phyloP scores from a whole-genome alignment of 2,113 vertebrate species.

The Rattus norvegicus region GRCr8 NC_086031.1:70206501-70207000 shows the following conservation, averaged over 20 bases:
- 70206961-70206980: background rate
- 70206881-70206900: slow-evolving; percentile 50
- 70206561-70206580: background rate
- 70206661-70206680: slow-evolving; percentile 6
- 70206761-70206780: background rate
- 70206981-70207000: background rate
- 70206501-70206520: background rate
- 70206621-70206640: background rate
- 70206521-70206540: background rate
- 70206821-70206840: background rate
- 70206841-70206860: background rate
- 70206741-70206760: too few relatives aligned
- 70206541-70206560: background rate
- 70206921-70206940: background rate
- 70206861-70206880: slow-evolving; percentile 29
- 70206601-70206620: background rate
- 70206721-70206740: too few relatives aligned
- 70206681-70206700: background rate
- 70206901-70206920: background rate
- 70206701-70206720: background rate
- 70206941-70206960: slow-evolving; percentile 25
- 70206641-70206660: background rate
- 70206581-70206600: background rate
- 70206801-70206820: background rate
- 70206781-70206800: background rate